phyloP scores from a whole-genome alignment of 2,113 vertebrate genomes.

The Excalfactoria chinensis region DNA sequence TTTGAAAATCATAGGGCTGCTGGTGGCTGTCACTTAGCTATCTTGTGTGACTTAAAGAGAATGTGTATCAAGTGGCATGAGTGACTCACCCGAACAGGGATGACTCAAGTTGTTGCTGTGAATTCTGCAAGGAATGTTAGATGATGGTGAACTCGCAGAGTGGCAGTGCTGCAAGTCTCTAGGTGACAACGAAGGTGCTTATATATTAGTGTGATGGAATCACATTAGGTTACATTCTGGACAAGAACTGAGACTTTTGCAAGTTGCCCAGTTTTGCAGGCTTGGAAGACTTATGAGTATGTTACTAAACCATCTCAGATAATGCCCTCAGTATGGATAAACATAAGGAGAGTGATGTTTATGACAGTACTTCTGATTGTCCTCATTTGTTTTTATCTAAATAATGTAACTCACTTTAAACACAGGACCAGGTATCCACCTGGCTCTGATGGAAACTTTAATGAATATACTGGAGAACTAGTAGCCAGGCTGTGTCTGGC shows the following conservation, averaged over 20 bases:
- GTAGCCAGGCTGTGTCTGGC: background rate
- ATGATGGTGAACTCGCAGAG: constrained; percentile 20
- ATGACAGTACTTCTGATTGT: background rate
- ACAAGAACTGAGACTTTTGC: background rate
- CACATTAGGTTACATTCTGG: background rate
- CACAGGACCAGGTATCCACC: background rate
- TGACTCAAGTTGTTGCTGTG: constrained; percentile 70
- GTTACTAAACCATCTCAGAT: background rate
- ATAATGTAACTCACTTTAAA: background rate
- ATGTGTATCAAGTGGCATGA: constrained; percentile 35
- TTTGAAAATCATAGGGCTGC: constrained; percentile 62
- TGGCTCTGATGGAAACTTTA: background rate
- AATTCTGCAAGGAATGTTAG: constrained; percentile 57
- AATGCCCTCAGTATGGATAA: background rate
- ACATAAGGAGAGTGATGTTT: background rate
- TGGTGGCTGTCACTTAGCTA: constrained; percentile 50
- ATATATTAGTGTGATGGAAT: constrained; percentile 26
- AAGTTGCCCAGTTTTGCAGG: background rate
- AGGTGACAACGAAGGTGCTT: constrained; percentile 10
- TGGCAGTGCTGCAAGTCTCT: background rate
- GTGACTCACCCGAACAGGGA: constrained; percentile 61
- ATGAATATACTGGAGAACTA: background rate
- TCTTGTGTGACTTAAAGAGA: constrained; percentile 53
- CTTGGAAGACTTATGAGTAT: background rate
- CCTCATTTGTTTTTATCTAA: background rate